Evolutionary conservation across 1,140 invertebrate genomes (phyloP).

Genomic region (Dolichoris vasculosae): DNA sequence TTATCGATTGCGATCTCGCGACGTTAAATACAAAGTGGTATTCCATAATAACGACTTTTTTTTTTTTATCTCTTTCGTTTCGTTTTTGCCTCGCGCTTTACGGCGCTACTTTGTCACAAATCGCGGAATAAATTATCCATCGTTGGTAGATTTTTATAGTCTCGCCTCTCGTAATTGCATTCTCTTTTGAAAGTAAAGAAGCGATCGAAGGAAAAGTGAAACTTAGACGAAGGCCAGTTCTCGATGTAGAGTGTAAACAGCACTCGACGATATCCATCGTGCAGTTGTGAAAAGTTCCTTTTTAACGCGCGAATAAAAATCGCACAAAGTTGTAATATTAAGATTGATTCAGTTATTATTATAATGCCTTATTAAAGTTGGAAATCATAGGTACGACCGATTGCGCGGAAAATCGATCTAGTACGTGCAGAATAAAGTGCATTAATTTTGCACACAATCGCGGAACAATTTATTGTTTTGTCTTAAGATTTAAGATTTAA

Average conservation of each 20-base stretch:
- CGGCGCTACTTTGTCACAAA: neutral
- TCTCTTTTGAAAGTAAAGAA: neutral
- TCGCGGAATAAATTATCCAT: neutral
- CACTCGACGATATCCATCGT: neutral
- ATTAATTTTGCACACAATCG: constrained; percentile 16
- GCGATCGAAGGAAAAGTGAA: neutral
- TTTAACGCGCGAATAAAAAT: neutral
- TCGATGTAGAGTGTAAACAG: neutral
- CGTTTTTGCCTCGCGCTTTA: neutral
- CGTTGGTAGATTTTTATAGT: neutral
- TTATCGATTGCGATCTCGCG: neutral
- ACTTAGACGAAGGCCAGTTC: neutral
- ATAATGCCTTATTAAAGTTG: neutral
- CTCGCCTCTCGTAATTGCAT: neutral
- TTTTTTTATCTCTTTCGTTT: neutral
- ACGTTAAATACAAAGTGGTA: neutral
- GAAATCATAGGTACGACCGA: neutral
- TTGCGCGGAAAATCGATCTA: neutral
- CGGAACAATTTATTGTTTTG: constrained; percentile 18
- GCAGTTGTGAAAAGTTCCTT: neutral
- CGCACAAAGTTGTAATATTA: neutral
- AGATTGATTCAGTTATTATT: neutral
- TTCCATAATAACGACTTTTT: neutral
- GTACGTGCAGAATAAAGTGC: neutral
- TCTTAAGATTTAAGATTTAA: constrained; percentile 26